Evolutionary conservation across 2,113 vertebrate species (phyloP), one percentile per base, ranked within the genome.

Genomic region (Agelaius tricolor): DNA sequence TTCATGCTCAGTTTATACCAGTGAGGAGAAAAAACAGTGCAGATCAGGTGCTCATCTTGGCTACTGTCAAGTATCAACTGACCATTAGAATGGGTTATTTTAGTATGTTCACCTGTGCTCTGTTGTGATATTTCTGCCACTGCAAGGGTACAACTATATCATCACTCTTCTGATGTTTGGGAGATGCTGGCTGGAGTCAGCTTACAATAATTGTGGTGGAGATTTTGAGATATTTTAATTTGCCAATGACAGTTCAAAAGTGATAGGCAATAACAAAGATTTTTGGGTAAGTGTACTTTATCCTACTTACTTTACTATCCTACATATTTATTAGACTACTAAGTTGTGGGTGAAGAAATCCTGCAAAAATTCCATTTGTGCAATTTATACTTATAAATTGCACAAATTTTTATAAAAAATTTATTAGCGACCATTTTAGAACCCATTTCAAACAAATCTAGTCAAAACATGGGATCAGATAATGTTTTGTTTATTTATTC

Each of bases 21-120:
- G 2, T 37, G 52, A 66, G 41, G 20, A 59, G 33, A 21, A 43
- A 72, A 84, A 67, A 4, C 7, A 21, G 5, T 15, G 11, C 18
- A 54, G 18, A 21, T 6, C 16, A 55, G 23, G 21, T 33, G 4
- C 12, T 67, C 1, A 1, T 26, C 33, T 76, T 0, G 0, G 0
- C 26, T 67, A 21, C 12, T 74, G 0, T 49, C 7, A 7, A 2
- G 1, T 28, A 41, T 39, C 19, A 39, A 12, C 9, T 75, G 13
- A 13, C 10, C 4, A 6, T 59, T 82, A 18, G 63, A 61, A 12
- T 23, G 15, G 8, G 5, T 8, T 11, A 6, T 33, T 57, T 93
- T 21, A 52, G 17, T 21, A 2, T 31, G 4, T 54, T 80, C 37
- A 30, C 9, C 23, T 58, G 5, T 80, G 21, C 23, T 69, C 7